Evolutionary conservation across 2,888 invertebrate species (phyloP), one percentile per base, ranked within the genome.

Genomic region (Resseliella maxima): DNA sequence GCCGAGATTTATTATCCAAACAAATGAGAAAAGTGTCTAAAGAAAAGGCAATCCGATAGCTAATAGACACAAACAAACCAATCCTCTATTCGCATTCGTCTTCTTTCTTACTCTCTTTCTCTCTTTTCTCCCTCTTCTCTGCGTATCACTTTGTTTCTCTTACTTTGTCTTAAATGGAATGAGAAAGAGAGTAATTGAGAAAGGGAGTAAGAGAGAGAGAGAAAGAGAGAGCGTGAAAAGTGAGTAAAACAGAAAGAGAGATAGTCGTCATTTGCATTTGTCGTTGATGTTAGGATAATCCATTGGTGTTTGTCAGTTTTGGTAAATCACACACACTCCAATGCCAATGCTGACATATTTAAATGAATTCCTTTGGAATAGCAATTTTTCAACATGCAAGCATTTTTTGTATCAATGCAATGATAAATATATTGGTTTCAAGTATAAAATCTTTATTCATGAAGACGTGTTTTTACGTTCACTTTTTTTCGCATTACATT

Each of bases 11-110:
- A 31, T 72, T 72, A 72, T 72, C 31, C 72, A 72, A 72, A 72
- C 72, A 72, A 72, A 72, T 72, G 31, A 35, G 72, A 72, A 72
- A 72, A 72, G 72, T 72, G 72, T 72, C 72, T 72, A n/a, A 3
- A 72, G 72, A 31, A 35, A 72, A 72, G 15, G 72, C 72, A 72
- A 72, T 72, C 31, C 72, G 31, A 72, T 72, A 72, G 72, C 72
- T 72, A 72, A 72, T 72, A 72, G 35, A 72, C 35, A 72, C 15
- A 72, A 27, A 72, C 27, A 72, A 72, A 72, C 24, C 24, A 15
- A 59, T 6, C 5, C 5, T 24, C n/a, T 59, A 24, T 24, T 59
- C 24, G n/a, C 59, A 18, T 18, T 41, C 41, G 41, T 41, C 41
- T 41, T 50, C 8, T 50, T 18, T 18, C 18, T 59, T 5, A 24